Conservation (phyloP, 2,888 invertebrate species). For the Leptinotarsa tumamoca region DNA sequence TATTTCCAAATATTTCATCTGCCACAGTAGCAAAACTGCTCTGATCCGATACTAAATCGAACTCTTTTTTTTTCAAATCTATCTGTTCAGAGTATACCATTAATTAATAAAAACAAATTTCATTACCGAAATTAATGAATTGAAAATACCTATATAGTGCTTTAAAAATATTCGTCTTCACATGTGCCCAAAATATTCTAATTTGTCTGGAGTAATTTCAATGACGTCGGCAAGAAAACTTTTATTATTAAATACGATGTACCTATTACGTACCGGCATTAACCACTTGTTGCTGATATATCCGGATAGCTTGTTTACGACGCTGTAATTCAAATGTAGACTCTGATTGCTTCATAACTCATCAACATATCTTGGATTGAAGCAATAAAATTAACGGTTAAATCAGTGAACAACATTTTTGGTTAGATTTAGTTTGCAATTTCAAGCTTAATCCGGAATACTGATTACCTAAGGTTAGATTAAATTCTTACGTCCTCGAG, state of each 20-base stretch:
- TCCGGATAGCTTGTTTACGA: conserved; percentile 4
- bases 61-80: too few relatives aligned
- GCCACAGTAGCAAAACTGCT: too few relatives aligned
- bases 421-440: not conserved
- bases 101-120: too few relatives aligned
- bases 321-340: not conserved
- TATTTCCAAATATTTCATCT: too few relatives aligned
- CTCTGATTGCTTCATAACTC: conserved; percentile 4
- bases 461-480: not conserved
- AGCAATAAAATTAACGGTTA: conserved; percentile 1
- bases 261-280: not conserved
- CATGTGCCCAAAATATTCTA: too few relatives aligned
- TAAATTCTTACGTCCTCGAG: too few relatives aligned
- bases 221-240: not conserved
- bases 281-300: not conserved
- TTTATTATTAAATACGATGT: not conserved
- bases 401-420: not conserved
- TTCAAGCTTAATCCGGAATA: not conserved
- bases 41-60: too few relatives aligned
- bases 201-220: too few relatives aligned
- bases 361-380: not conserved
- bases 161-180: too few relatives aligned
- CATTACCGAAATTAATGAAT: too few relatives aligned
- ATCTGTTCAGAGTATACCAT: too few relatives aligned
- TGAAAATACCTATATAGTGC: too few relatives aligned